phyloP scores from a whole-genome alignment of 2,797 vertebrate genomes.

The Picus viridis region DNA sequence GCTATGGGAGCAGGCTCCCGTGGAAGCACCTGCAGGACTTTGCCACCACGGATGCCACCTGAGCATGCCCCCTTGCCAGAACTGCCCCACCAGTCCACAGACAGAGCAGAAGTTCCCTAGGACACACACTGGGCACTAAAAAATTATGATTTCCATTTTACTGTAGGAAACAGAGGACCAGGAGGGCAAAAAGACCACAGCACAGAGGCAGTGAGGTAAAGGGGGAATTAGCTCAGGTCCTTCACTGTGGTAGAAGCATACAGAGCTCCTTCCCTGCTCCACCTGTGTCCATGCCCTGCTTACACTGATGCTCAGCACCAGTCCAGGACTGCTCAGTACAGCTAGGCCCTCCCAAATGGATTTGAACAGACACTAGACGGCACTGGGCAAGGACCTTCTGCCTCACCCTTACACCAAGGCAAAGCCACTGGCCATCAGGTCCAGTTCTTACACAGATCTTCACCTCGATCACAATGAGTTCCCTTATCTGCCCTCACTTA shows the following conservation, averaged over 20 bases:
- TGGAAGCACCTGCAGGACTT: rapidly evolving
- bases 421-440: not conserved
- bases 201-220: rapidly evolving
- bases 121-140: not conserved
- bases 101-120: not conserved
- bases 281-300: rapidly evolving
- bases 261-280: not conserved
- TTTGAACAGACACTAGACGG: not conserved
- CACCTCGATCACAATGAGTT: not conserved
- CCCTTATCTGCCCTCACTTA: not conserved
- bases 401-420: not conserved
- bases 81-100: not conserved
- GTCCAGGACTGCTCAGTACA: not conserved
- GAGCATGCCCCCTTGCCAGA: rapidly evolving
- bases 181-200: not conserved
- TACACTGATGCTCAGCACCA: too few species aligned
- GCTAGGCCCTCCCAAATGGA: not conserved
- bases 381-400: not conserved
- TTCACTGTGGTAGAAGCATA: not conserved
- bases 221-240: not conserved
- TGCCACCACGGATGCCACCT: rapidly evolving
- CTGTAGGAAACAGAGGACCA: not conserved
- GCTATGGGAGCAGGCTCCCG: not conserved
- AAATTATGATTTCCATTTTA: not conserved
- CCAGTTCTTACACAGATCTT: not conserved